A percentile compares a stretch with the other conserved stretches of the same genome.
Conservation (phyloP, 2,888 invertebrate genomes). For the Herminia tarsipennalis region DNA sequence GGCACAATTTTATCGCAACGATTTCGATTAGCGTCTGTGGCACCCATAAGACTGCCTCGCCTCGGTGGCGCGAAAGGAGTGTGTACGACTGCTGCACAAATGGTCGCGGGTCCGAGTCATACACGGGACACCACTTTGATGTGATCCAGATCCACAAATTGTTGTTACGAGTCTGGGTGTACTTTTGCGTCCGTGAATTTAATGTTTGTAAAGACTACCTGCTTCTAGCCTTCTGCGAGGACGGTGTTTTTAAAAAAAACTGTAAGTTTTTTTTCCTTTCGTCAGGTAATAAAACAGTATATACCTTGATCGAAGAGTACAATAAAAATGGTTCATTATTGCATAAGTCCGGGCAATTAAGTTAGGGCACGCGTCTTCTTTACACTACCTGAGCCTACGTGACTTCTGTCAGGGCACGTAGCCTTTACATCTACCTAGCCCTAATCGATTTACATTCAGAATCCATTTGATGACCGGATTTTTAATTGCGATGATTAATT, state of each 20-base stretch:
- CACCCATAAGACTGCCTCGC: no score
- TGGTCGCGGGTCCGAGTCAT: no score
- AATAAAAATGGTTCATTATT: slow-evolving; percentile 35
- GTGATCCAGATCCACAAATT: no score
- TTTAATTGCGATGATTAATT: slow-evolving; percentile 50
- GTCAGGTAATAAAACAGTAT: not conserved
- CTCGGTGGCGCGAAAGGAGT: no score
- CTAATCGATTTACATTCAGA: slow-evolving; percentile 58
- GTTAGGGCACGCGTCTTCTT: slow-evolving; percentile 63
- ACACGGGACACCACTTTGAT: no score
- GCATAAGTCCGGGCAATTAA: slow-evolving; percentile 57
- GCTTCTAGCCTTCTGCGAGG: no score
- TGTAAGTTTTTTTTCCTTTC: not conserved
- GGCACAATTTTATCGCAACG: no score
- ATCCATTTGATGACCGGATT: slow-evolving; percentile 64
- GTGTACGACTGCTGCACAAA: no score
- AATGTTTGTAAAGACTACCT: no score
- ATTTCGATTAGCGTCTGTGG: no score
- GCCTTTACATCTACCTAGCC: slow-evolving; percentile 45
- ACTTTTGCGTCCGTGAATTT: no score
- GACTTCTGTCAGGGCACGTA: slow-evolving; percentile 63
- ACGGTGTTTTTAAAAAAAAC: not conserved
- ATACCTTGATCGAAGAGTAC: not conserved
- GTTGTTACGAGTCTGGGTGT: no score
- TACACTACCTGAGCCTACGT: slow-evolving; percentile 63